Conservation (phyloP, 2,797 vertebrate species). For the Sylvia borin region DNA sequence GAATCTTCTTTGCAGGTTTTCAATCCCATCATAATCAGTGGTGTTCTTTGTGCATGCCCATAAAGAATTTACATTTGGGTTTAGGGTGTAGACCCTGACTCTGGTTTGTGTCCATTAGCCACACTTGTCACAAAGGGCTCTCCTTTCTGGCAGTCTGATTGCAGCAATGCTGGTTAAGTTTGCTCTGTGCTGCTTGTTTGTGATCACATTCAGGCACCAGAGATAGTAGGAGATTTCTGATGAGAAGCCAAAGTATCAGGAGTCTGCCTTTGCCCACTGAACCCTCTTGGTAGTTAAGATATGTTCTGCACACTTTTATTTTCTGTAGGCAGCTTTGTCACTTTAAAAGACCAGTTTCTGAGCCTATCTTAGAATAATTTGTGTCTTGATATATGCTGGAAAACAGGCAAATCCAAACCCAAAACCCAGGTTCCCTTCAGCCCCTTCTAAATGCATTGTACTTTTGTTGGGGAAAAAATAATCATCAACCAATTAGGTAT, state of each 20-base stretch:
- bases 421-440: not conserved
- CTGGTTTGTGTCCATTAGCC: not conserved
- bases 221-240: not conserved
- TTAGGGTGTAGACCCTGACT: not conserved
- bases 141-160: not conserved
- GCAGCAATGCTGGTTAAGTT: not conserved
- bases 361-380: not conserved
- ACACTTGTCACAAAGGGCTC: not conserved
- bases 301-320: not conserved
- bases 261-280: not conserved
- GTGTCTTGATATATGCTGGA: not conserved
- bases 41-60: not conserved
- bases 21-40: not conserved
- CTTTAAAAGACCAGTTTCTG: not conserved
- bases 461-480: not conserved
- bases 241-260: not conserved
- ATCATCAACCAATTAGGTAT: not conserved
- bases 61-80: not conserved
- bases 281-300: not conserved
- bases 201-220: not conserved
- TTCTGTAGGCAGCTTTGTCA: not conserved
- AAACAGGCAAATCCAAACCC: not conserved
- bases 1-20: not conserved
- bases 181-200: fast-evolving
- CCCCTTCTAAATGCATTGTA: not conserved